Evolutionary conservation across 2,113 vertebrate species (phyloP).

Genomic region (Pardalotus punctatus): DNA sequence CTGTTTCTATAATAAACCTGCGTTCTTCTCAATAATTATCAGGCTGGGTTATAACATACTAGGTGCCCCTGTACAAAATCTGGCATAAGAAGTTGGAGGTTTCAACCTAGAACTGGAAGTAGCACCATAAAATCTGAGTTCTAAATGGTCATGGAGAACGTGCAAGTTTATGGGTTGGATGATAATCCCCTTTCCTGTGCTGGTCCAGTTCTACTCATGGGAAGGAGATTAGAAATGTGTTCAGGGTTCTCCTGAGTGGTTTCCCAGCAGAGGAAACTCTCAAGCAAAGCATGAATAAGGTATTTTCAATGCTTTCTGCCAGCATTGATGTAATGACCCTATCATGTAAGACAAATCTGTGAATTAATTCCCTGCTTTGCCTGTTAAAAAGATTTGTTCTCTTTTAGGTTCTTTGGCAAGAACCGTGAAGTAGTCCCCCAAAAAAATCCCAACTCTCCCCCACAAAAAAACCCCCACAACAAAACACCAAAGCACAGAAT

Average conservation of each 20-base stretch:
- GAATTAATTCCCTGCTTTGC: background rate
- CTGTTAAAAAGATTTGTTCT: conserved; percentile 10
- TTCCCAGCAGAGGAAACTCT: background rate
- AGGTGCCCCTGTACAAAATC: background rate
- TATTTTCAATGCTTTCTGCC: background rate
- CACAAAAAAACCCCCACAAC: accelerated
- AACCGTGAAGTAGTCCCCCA: background rate
- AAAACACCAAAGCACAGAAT: background rate
- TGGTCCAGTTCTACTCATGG: background rate
- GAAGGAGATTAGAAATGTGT: background rate
- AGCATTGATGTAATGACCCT: background rate
- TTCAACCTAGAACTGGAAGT: background rate
- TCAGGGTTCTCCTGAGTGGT: background rate
- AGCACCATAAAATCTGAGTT: background rate
- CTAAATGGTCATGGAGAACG: background rate
- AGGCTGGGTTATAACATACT: background rate
- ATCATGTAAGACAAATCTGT: background rate
- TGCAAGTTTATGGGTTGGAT: background rate
- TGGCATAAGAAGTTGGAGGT: background rate
- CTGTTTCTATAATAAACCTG: background rate
- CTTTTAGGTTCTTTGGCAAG: background rate
- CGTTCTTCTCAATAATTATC: background rate
- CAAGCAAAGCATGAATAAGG: background rate
- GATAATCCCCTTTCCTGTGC: background rate
- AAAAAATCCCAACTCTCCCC: background rate